Evolutionary conservation across 2,113 vertebrate genomes (phyloP).

Genomic region (Spea multiplicata): DNA sequence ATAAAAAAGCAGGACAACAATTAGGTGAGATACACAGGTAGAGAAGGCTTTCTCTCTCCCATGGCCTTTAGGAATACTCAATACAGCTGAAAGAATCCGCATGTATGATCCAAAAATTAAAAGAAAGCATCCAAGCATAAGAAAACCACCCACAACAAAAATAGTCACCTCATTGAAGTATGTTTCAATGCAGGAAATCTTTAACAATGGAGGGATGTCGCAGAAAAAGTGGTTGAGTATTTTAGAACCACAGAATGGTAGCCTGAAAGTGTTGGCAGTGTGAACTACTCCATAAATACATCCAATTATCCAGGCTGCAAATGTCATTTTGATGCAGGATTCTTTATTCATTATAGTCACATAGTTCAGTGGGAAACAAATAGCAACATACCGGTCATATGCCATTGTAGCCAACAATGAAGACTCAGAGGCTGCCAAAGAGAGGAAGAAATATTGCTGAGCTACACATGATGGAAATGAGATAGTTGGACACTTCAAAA

Average conservation of each 20-base stretch:
- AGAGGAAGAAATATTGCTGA: conserved; percentile 50
- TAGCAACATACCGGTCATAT: conserved; percentile 46
- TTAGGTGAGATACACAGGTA: conserved; percentile 8
- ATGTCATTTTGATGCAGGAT: conserved; percentile 31
- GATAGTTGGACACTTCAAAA: background rate
- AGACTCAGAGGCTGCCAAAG: conserved; percentile 48
- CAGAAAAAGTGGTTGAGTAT: conserved; percentile 55
- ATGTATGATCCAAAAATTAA: conserved; percentile 1
- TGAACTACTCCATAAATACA: conserved; percentile 43
- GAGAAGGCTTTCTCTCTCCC: background rate
- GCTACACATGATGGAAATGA: conserved; percentile 47
- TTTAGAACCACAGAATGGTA: conserved; percentile 55
- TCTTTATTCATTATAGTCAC: conserved; percentile 40
- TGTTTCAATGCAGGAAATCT: conserved; percentile 7
- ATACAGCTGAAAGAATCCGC: background rate
- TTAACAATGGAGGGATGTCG: conserved; percentile 51
- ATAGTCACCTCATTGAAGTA: background rate
- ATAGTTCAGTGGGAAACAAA: conserved; percentile 49
- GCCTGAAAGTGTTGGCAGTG: conserved; percentile 17
- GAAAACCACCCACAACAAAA: conserved; percentile 3
- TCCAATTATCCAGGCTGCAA: conserved; percentile 44
- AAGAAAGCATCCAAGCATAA: conserved; percentile 9
- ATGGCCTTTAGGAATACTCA: background rate
- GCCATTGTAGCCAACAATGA: conserved; percentile 52
- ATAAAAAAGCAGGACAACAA: conserved; percentile 6